A percentile compares a stretch with the other conserved stretches of the same genome.
These are phyloP conservation scores for Cerceris rybyensis DNA, from an alignment of 2,888 invertebrate species.

Conservation along the genomic window DNA sequence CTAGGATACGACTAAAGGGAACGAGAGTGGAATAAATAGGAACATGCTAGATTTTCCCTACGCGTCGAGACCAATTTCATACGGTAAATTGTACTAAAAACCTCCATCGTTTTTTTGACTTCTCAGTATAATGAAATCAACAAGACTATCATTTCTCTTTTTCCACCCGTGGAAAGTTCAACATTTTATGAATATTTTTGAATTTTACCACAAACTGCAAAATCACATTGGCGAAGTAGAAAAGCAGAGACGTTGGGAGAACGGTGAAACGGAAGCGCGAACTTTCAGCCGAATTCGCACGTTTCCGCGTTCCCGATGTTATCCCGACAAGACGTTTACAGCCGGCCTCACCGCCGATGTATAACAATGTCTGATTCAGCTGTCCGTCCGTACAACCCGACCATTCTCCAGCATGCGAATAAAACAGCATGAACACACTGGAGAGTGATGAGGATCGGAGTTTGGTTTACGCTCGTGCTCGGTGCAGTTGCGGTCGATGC, in stretches of 20 bases:
- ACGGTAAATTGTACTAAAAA: background rate
- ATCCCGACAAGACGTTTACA: constrained; percentile 61
- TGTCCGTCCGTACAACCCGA: constrained; percentile 42
- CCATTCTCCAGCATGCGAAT: constrained; percentile 48
- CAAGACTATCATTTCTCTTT: too few relatives aligned
- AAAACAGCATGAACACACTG: constrained; percentile 53
- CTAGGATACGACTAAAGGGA: background rate
- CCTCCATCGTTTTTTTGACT: too few relatives aligned
- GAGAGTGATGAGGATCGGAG: constrained; percentile 50
- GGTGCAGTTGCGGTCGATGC: constrained; percentile 42
- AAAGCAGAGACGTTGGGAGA: constrained; percentile 4
- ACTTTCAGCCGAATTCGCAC: constrained; percentile 27
- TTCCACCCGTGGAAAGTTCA: too few relatives aligned
- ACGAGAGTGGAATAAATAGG: constrained; percentile 14
- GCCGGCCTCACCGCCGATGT: constrained; percentile 20
- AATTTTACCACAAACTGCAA: too few relatives aligned
- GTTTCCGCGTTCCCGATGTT: constrained; percentile 39
- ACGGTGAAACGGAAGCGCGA: constrained; percentile 2
- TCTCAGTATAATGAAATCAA: too few relatives aligned
- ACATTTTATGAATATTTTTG: too few relatives aligned
- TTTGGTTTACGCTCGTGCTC: constrained; percentile 53
- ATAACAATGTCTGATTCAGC: constrained; percentile 64
- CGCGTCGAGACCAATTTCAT: background rate
- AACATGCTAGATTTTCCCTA: constrained; percentile 44
- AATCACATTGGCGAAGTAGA: background rate